Conservation (phyloP, 2,888 invertebrate species). For the Tiliacea aurago region DNA sequence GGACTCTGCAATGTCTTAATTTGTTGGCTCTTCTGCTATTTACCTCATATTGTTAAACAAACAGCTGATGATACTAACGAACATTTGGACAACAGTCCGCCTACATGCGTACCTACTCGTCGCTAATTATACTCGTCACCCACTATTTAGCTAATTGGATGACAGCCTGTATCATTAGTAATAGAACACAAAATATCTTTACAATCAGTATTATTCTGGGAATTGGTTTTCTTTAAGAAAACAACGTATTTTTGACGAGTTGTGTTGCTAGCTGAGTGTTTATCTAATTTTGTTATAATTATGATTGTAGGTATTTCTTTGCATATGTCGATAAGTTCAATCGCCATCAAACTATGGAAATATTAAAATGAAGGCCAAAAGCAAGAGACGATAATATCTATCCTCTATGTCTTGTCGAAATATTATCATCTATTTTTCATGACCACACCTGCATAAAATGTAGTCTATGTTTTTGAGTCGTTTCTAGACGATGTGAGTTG, state of each 20-base stretch:
- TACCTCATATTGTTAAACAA: conserved; percentile 56
- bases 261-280: conserved; percentile 1
- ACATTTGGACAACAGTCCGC: conserved; percentile 52
- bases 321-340: background rate
- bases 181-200: conserved; percentile 50
- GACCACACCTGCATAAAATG: background rate
- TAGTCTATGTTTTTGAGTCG: background rate
- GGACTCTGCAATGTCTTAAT: background rate
- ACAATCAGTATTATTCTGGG: conserved; percentile 50
- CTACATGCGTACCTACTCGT: conserved; percentile 53
- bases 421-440: no score
- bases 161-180: conserved; percentile 60
- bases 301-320: background rate
- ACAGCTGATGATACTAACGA: conserved; percentile 41
- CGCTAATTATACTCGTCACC: conserved; percentile 62
- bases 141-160: conserved; percentile 66
- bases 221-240: conserved; percentile 17
- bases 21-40: conserved; percentile 36
- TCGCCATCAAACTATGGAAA: background rate
- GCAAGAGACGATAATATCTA: background rate
- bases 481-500: background rate
- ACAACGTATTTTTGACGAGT: background rate
- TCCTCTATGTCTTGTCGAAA: background rate
- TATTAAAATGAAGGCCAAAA: no score
- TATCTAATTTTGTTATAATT: background rate